Conservation (phyloP, 2,113 vertebrate species). For the Xiphophorus hellerii region DNA sequence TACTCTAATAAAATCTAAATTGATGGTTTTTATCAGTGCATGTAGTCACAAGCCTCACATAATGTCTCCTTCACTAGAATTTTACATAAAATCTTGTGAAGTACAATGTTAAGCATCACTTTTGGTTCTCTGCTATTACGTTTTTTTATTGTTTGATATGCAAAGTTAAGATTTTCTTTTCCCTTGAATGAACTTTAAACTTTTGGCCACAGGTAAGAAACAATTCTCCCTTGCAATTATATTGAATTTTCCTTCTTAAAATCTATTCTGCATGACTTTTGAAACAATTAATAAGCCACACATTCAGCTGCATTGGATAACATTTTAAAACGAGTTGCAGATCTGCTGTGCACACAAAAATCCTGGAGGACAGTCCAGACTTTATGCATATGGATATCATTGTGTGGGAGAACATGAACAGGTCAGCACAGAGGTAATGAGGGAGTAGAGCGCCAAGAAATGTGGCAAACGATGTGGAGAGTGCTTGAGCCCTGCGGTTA, state of each 20-base stretch:
- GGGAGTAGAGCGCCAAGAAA: conserved; percentile 77
- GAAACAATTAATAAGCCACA: conserved; percentile 32
- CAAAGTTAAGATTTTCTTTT: too few species aligned
- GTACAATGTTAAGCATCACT: not conserved
- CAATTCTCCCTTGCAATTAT: not conserved
- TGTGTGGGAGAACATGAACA: conserved; percentile 70
- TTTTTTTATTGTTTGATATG: not conserved
- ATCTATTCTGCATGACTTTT: conserved; percentile 3
- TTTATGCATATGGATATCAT: conserved; percentile 70
- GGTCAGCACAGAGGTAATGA: conserved; percentile 81
- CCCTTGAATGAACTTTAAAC: too few species aligned
- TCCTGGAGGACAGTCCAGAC: conserved; percentile 4
- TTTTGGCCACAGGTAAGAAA: not conserved
- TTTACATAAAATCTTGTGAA: not conserved
- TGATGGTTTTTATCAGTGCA: not conserved
- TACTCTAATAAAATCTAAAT: not conserved
- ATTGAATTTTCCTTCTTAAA: not conserved
- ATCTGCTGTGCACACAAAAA: conserved; percentile 32
- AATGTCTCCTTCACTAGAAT: not conserved
- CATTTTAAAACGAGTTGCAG: conserved; percentile 15
- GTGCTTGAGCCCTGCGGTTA: conserved; percentile 72
- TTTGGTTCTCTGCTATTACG: not conserved
- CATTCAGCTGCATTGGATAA: conserved; percentile 9
- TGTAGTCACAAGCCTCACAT: not conserved
- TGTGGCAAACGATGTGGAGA: conserved; percentile 63